A percentile compares a stretch with the other conserved stretches of the same genome.
Evolutionary conservation across 2,113 vertebrate genomes (phyloP).

Genomic region (Philantomba maxwellii): DNA sequence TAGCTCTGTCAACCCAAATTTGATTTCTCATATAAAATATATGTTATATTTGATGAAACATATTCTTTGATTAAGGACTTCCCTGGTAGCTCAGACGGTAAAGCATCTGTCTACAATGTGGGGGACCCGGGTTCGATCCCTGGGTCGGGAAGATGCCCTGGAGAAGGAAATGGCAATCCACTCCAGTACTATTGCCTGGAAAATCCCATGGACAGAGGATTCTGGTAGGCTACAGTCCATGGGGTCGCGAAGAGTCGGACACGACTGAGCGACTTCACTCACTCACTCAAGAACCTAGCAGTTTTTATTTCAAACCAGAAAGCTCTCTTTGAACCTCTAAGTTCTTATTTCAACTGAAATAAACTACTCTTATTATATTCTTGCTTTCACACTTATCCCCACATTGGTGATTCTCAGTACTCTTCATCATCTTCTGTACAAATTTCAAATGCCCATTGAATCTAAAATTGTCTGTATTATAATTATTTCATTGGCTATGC

Average conservation of each 20-base stretch:
- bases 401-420: not conserved
- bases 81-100: no score
- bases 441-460: not conserved
- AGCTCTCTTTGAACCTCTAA: slow-evolving; percentile 32
- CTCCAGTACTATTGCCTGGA: no score
- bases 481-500: not conserved
- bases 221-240: no score
- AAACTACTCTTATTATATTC: not conserved
- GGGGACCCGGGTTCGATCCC: no score
- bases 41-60: slow-evolving; percentile 19
- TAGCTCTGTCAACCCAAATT: slow-evolving; percentile 23
- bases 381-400: not conserved
- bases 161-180: no score
- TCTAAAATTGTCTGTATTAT: not conserved
- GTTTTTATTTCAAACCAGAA: slow-evolving; percentile 40
- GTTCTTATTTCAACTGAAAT: slow-evolving; percentile 29
- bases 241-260: no score
- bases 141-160: no score
- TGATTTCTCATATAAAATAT: slow-evolving; percentile 35
- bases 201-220: no score
- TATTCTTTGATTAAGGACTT: slow-evolving; percentile 21
- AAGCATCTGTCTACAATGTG: no score
- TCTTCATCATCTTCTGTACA: not conserved
- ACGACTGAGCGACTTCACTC: no score
- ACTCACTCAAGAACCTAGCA: no score